Evolutionary conservation across 2,113 vertebrate species (phyloP), one percentile per base, ranked within the genome.

Genomic region (Centropristis striata): DNA sequence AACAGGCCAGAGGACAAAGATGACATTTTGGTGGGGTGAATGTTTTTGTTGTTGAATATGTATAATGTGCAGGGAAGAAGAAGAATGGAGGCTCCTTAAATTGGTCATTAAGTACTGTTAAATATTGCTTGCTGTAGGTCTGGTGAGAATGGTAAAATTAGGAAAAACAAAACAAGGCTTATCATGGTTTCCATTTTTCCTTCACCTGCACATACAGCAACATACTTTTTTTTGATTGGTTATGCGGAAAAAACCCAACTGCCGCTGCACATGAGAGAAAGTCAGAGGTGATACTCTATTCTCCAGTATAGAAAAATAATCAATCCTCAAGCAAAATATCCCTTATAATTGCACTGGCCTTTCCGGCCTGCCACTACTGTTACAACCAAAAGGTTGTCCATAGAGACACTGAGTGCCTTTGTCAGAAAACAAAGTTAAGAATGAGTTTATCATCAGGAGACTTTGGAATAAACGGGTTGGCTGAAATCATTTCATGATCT

Each of bases 311-410:
- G 57, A 92, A 86, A 88, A 92, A 89, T 78, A 88, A 81, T 80
- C 54, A 80, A 75, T 79, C 83, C 71, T 86, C 64, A 71, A 74
- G 75, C 63, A 71, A 85, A 90, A 88, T 65, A 90, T 92, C 87
- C 86, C 82, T 92, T 90, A 76, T 54, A 71, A 92, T 87, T 93
- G 90, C 93, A 94, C 91, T 88, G 88, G 86, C 87, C 82, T 80
- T 85, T 67, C 42, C 58, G 86, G 80, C 81, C 88, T 81, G 60
- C 79, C 76, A 81, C 75, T 86, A 79, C 66, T 60, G 72, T 39
- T 41, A n/a, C 69, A 81, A 80, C 86, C 87, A 4, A 51, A 58
- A 69, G 54, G 78, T 74, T 59, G 66, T 83, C 89, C 83, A 81
- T 32, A 71, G 69, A 87, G 49, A 81, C 84, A 72, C 57, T 0